Evolutionary conservation across 2,888 invertebrate genomes (phyloP).

Genomic region (Scaptomyza polygonia): DNA sequence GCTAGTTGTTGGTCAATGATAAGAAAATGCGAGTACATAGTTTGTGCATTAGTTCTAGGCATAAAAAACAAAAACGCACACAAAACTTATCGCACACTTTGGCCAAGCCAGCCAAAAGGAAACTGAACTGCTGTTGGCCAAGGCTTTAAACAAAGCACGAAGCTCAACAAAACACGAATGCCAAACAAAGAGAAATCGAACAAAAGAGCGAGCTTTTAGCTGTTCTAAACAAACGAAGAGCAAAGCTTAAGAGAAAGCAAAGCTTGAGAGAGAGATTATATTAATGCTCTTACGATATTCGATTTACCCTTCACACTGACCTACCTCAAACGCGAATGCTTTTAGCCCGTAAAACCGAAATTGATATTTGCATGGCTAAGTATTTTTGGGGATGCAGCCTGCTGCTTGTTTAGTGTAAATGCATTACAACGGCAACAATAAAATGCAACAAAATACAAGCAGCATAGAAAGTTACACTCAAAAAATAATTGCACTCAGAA

Average conservation of each 20-base stretch:
- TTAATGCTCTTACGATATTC: conserved; percentile 54
- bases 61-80: conserved; percentile 43
- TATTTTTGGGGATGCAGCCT: conserved; percentile 26
- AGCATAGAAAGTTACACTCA: conserved; percentile 4
- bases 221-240: conserved; percentile 61
- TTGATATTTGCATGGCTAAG: conserved; percentile 67
- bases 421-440: conserved; percentile 48
- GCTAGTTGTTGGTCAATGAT: conserved; percentile 19
- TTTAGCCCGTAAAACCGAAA: conserved; percentile 67
- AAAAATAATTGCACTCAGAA: neutral
- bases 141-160: conserved; percentile 13
- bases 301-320: neutral
- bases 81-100: conserved; percentile 3
- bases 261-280: conserved; percentile 32
- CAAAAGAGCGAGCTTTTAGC: conserved; percentile 60
- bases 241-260: neutral
- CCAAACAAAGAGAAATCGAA: conserved; percentile 1
- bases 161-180: conserved; percentile 3
- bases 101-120: conserved; percentile 39
- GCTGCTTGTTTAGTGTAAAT: conserved; percentile 75
- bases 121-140: conserved; percentile 57
- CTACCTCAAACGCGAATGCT: conserved; percentile 22
- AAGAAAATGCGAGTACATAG: conserved; percentile 46
- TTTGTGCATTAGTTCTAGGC: conserved; percentile 68
- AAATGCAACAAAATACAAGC: conserved; percentile 20